These are phyloP conservation scores for Augochlorella aurata DNA, from an alignment of 2,888 invertebrate species.

Conservation along the genomic window DNA sequence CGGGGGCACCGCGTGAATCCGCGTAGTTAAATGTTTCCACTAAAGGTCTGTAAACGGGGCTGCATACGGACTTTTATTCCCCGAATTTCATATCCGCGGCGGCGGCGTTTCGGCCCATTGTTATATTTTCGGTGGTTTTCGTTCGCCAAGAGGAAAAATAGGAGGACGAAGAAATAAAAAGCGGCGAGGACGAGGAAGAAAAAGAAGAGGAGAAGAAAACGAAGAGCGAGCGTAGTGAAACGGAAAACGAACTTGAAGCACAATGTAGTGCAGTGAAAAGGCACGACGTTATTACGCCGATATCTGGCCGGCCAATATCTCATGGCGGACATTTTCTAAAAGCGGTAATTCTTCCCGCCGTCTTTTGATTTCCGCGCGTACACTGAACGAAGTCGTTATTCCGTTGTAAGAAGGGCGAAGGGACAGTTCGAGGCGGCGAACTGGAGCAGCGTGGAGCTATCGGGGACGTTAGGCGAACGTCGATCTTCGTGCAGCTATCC, in stretches of 20 bases:
- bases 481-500: conserved; percentile 48
- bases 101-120: background rate
- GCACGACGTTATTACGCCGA: conserved; percentile 13
- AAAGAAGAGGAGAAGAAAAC: background rate
- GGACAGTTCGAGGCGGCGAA: conserved; percentile 3
- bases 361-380: conserved; percentile 26
- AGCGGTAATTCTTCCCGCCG: conserved; percentile 9
- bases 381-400: conserved; percentile 18
- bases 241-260: background rate
- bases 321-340: conserved; percentile 8
- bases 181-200: too few relatives aligned
- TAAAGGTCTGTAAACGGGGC: background rate
- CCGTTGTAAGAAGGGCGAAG: conserved; percentile 5
- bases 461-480: conserved; percentile 47
- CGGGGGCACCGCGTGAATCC: background rate
- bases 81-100: background rate
- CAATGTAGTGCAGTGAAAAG: conserved; percentile 10
- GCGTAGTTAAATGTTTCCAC: background rate
- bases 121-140: background rate
- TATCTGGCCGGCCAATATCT: conserved; percentile 8
- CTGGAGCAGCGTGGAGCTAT: conserved; percentile 28
- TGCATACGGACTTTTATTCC: background rate
- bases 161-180: background rate
- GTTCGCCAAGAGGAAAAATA: background rate
- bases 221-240: too few relatives aligned